Conservation (phyloP, 2,797 vertebrate genomes). For the Gymnothorax reevesii region DNA sequence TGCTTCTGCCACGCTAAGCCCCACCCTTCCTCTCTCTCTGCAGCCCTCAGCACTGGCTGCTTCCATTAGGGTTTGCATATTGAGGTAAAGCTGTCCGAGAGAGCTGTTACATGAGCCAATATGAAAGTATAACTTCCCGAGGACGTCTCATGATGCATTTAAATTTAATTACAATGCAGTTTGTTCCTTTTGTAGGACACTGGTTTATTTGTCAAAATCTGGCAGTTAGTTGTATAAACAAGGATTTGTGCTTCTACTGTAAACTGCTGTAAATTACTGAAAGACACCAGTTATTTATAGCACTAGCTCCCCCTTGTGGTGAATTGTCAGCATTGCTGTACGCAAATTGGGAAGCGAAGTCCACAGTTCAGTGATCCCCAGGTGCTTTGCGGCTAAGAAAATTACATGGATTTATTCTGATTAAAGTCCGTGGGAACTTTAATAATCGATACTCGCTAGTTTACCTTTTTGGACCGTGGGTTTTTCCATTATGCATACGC, state of each 20-base stretch:
- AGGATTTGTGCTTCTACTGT: no score
- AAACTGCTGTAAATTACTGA: no score
- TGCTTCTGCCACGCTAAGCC: not conserved
- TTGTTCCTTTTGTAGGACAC: not conserved
- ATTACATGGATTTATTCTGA: not conserved
- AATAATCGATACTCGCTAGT: no score
- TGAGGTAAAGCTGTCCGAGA: not conserved
- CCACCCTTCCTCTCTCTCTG: not conserved
- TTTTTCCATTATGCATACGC: no score
- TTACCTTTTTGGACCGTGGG: no score
- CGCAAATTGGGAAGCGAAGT: no score
- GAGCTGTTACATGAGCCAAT: not conserved
- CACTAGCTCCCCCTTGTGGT: no score
- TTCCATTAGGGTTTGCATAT: not conserved
- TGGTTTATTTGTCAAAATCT: not conserved
- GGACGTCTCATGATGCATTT: not conserved
- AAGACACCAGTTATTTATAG: no score
- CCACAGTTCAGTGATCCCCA: no score
- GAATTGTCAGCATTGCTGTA: no score
- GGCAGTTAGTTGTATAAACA: not conserved
- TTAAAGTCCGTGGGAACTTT: not conserved
- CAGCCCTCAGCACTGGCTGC: not conserved
- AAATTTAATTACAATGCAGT: not conserved
- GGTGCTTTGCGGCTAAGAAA: not conserved
- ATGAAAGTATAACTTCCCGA: not conserved